A percentile compares a stretch with the other conserved stretches of the same genome.
Conservation (phyloP, 2,888 invertebrate genomes). For the Campopleginae sp. region DNA sequence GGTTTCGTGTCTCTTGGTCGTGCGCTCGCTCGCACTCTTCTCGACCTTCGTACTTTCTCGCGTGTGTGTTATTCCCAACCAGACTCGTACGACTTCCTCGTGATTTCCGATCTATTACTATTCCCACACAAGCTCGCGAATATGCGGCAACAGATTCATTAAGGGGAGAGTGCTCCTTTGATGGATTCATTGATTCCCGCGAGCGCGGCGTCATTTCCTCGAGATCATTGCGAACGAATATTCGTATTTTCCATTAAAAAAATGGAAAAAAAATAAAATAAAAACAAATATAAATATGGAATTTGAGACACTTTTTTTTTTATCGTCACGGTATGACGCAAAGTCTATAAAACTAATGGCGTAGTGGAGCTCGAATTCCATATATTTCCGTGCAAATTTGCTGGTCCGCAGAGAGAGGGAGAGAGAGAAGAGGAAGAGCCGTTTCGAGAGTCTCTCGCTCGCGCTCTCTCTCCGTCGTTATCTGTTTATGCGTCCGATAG, state of each 20-base stretch:
- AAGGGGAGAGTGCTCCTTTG: constrained; percentile 35
- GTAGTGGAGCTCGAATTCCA: background rate
- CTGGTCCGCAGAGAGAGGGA: background rate
- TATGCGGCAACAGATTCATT: constrained; percentile 32
- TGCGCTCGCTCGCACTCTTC: constrained; percentile 37
- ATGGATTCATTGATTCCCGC: constrained; percentile 17
- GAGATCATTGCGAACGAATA: background rate
- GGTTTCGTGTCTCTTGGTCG: constrained; percentile 52
- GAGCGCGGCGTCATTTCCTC: constrained; percentile 3
- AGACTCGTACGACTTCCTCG: constrained; percentile 61
- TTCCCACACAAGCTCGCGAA: constrained; percentile 7
- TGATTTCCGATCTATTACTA: constrained; percentile 63
- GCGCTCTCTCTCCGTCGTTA: background rate
- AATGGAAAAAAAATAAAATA: background rate
- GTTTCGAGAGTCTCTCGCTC: constrained; percentile 4
- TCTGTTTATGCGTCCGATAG: constrained; percentile 3
- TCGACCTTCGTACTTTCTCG: constrained; percentile 28
- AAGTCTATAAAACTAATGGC: constrained; percentile 3
- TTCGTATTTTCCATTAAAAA: background rate
- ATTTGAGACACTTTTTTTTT: background rate
- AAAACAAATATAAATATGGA: background rate
- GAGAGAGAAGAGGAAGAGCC: too few species aligned
- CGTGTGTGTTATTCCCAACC: constrained; percentile 34
- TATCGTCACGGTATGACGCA: background rate
- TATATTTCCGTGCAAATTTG: constrained; percentile 33